phyloP scores from a whole-genome alignment of 2,888 invertebrate genomes.

The Dicyrtomina minuta region DNA sequence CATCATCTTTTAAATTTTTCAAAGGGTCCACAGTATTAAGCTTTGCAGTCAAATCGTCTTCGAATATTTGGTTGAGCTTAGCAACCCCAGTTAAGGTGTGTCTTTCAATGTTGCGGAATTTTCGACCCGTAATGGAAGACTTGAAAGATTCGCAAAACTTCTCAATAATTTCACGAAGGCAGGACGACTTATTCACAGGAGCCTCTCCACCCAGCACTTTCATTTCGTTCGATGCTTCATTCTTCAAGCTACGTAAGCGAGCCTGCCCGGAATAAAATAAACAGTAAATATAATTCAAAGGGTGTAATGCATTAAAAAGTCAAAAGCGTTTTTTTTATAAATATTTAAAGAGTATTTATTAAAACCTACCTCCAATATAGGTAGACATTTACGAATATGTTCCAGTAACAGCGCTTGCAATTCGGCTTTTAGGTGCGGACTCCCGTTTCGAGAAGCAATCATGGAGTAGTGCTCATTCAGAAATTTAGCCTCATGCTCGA shows the following conservation, averaged over 20 bases:
- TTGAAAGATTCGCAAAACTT: background rate
- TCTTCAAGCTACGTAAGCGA: background rate
- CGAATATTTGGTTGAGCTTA: background rate
- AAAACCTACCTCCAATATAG: constrained; percentile 46
- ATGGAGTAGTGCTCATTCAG: constrained; percentile 68
- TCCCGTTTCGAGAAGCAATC: constrained; percentile 82
- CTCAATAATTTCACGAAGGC: background rate
- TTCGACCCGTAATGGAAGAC: too few species aligned
- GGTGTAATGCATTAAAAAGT: too few species aligned
- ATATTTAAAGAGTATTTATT: too few species aligned
- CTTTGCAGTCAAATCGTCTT: background rate
- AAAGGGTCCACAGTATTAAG: too few species aligned
- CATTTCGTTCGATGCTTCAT: background rate
- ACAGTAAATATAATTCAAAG: too few species aligned
- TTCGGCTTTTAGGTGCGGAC: constrained; percentile 92
- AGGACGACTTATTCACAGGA: background rate
- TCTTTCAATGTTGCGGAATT: background rate
- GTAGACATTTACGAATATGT: constrained; percentile 85
- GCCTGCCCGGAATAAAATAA: too few species aligned
- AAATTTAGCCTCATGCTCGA: constrained; percentile 92
- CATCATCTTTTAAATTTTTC: too few species aligned
- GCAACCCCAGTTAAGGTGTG: background rate
- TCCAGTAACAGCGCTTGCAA: constrained; percentile 57
- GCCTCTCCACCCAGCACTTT: background rate
- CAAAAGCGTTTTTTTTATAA: too few species aligned